Evolutionary conservation across 2,797 vertebrate genomes (phyloP).

Genomic region (Lerista edwardsae): DNA sequence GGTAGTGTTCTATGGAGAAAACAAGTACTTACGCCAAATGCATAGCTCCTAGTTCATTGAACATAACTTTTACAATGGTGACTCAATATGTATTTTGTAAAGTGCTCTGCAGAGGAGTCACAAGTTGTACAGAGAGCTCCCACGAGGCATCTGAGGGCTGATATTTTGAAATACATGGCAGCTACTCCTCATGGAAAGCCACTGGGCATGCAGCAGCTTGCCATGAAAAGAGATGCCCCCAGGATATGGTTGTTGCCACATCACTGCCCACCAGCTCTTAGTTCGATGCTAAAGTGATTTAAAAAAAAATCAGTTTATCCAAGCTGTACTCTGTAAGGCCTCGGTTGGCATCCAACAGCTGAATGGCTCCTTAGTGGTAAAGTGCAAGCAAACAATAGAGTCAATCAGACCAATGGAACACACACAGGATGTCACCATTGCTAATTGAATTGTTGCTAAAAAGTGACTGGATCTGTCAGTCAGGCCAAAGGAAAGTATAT

Average conservation of each 20-base stretch:
- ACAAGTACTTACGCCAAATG: background rate
- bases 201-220: background rate
- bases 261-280: constrained; percentile 6
- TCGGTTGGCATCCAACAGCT: constrained; percentile 28
- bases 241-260: background rate
- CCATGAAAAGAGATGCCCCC: background rate
- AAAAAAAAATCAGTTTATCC: constrained; percentile 32
- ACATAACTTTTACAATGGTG: background rate
- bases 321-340: constrained; percentile 41
- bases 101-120: background rate
- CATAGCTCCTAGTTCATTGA: background rate
- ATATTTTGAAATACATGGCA: background rate
- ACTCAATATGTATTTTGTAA: background rate
- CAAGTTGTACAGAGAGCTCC: background rate
- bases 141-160: background rate
- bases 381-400: constrained; percentile 11
- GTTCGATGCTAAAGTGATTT: background rate
- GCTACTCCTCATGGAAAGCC: background rate
- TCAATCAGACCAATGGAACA: constrained; percentile 4
- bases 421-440: background rate
- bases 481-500: too few species aligned
- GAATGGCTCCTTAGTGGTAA: constrained; percentile 21
- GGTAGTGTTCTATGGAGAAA: background rate
- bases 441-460: background rate
- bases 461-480: background rate